Percentiles rank a stretch among this genome's conserved stretches.
phyloP scores from a whole-genome alignment of 2,797 vertebrate genomes.

The Oreonectes daqikongensis region DNA sequence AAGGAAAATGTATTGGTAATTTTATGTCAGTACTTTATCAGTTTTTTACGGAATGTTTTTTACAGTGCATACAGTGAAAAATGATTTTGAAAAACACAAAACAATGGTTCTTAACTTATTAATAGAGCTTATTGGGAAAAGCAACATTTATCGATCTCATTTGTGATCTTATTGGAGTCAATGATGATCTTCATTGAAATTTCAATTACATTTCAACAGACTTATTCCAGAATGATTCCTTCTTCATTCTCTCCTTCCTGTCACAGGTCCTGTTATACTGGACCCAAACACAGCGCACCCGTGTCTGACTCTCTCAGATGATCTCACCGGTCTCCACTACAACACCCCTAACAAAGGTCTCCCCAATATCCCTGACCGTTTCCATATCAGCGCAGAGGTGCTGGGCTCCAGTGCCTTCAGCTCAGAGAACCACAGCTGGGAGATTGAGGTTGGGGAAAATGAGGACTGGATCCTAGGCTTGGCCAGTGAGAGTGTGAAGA shows the following conservation, averaged over 20 bases:
- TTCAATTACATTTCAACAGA: too few relatives aligned
- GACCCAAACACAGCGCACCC: slow-evolving; percentile 80
- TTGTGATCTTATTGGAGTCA: too few relatives aligned
- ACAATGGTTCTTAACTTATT: too few relatives aligned
- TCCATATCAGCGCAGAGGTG: slow-evolving; percentile 74
- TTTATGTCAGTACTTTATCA: too few relatives aligned
- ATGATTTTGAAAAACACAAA: too few relatives aligned
- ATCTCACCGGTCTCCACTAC: slow-evolving; percentile 75
- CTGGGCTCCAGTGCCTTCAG: slow-evolving; percentile 66
- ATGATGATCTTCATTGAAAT: too few relatives aligned
- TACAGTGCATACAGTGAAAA: too few relatives aligned
- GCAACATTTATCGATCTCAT: too few relatives aligned
- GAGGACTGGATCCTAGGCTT: slow-evolving; percentile 79
- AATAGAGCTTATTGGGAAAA: too few relatives aligned
- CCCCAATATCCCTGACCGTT: slow-evolving; percentile 77
- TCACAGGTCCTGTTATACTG: slow-evolving; percentile 73
- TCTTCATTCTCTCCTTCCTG: neutral
- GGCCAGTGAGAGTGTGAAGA: slow-evolving; percentile 65
- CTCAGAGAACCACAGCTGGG: slow-evolving; percentile 73
- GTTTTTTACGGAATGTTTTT: too few relatives aligned
- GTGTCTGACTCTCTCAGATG: slow-evolving; percentile 74
- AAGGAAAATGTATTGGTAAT: too few relatives aligned
- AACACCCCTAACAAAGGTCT: slow-evolving; percentile 58
- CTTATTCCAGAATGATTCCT: neutral
- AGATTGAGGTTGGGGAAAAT: slow-evolving; percentile 73